Percentiles rank a stretch among this genome's conserved stretches.
phyloP scores from a whole-genome alignment of 2,797 vertebrate species.

The Hydrocynus forskahlii region DNA sequence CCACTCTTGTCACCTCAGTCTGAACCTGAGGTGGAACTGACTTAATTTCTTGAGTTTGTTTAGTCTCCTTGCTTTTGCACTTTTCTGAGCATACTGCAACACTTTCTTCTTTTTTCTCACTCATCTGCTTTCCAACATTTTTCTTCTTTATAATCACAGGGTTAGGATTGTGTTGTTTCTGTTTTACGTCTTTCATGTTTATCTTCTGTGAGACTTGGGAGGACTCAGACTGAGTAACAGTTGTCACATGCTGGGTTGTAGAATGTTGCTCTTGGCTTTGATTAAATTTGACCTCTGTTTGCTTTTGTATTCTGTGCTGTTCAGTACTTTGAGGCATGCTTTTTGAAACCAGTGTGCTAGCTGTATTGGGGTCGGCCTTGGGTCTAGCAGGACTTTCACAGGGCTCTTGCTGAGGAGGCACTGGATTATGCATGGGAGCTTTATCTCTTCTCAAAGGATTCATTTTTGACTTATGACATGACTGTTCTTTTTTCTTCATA shows the following conservation, averaged over 20 bases:
- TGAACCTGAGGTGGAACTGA: slow-evolving; percentile 69
- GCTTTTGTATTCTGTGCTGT: slow-evolving; percentile 66
- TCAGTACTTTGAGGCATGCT: slow-evolving; percentile 72
- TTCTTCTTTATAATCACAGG: slow-evolving; percentile 69
- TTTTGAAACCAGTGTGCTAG: slow-evolving; percentile 68
- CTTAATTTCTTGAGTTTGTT: slow-evolving; percentile 68
- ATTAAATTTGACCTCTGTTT: slow-evolving; percentile 70
- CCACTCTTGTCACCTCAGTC: slow-evolving; percentile 60
- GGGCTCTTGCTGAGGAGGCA: slow-evolving; percentile 68
- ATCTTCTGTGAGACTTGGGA: slow-evolving; percentile 54
- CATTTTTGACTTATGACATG: slow-evolving; percentile 68
- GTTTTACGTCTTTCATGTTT: slow-evolving; percentile 60
- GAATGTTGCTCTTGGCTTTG: slow-evolving; percentile 74
- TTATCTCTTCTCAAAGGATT: slow-evolving; percentile 74
- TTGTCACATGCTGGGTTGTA: slow-evolving; percentile 65
- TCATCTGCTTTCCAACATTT: slow-evolving; percentile 65
- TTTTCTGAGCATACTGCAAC: slow-evolving; percentile 46
- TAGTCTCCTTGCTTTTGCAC: slow-evolving; percentile 51
- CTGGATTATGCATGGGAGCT: slow-evolving; percentile 73
- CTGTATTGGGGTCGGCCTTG: slow-evolving; percentile 65
- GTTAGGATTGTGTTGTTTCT: slow-evolving; percentile 66
- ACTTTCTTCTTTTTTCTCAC: slow-evolving; percentile 56
- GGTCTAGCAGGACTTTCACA: slow-evolving; percentile 64
- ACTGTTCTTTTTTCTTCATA: slow-evolving; percentile 80
- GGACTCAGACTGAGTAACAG: slow-evolving; percentile 64